Conservation (phyloP, 2,888 invertebrate species). For the Cephonodes hylas region DNA sequence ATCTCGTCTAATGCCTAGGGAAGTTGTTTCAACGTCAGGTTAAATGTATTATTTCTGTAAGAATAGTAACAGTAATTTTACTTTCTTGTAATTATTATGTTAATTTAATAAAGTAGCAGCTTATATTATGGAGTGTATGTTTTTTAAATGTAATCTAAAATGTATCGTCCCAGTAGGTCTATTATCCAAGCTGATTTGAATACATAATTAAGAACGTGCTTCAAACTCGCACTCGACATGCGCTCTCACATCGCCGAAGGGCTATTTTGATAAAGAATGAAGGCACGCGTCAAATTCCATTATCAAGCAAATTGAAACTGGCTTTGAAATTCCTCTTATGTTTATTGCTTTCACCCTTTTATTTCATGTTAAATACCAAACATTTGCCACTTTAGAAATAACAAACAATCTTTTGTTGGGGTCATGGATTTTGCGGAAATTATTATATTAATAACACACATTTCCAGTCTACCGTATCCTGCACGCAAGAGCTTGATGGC, state of each 20-base stretch:
- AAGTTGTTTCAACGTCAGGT: background rate
- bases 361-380: background rate
- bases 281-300: background rate
- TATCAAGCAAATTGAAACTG: slow-evolving; percentile 1
- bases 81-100: background rate
- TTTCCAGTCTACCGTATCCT: background rate
- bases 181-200: slow-evolving; percentile 1
- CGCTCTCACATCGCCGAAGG: background rate
- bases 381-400: background rate
- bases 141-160: background rate
- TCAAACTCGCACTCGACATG: slow-evolving; percentile 44
- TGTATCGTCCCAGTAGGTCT: background rate
- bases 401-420: background rate
- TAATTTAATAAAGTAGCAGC: background rate
- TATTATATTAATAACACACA: background rate
- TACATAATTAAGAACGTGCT: slow-evolving; percentile 57
- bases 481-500: background rate
- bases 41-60: background rate
- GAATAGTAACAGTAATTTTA: background rate
- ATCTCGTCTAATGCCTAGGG: background rate
- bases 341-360: background rate
- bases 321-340: background rate
- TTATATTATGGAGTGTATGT: background rate
- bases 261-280: background rate
- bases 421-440: background rate